Evolutionary conservation across 2,113 vertebrate genomes (phyloP).

Genomic region (Odobenus rosmarus): DNA sequence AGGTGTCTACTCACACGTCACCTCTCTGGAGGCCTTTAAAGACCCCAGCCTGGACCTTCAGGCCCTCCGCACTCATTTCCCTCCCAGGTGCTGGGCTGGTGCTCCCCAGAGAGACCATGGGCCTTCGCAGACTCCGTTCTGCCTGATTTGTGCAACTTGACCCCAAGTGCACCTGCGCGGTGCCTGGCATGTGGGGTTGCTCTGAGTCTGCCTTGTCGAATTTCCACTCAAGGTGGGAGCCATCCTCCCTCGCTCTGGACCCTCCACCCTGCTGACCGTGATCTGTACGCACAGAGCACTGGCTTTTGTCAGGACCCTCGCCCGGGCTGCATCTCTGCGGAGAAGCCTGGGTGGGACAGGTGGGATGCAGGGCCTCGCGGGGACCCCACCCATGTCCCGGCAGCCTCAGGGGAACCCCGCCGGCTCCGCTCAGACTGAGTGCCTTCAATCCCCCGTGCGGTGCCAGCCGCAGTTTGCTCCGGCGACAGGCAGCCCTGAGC

Average conservation of each 20-base stretch:
- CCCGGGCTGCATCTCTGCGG: background rate
- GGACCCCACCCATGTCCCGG: background rate
- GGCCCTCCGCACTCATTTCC: background rate
- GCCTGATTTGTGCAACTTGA: background rate
- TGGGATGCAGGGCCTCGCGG: background rate
- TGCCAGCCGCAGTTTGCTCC: background rate
- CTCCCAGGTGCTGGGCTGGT: background rate
- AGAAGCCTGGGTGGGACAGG: background rate
- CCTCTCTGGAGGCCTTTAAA: background rate
- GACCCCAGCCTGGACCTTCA: background rate
- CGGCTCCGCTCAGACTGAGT: background rate
- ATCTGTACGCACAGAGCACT: background rate
- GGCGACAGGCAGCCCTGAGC: background rate
- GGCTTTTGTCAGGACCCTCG: background rate
- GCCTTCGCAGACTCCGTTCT: background rate
- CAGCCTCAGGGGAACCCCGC: background rate
- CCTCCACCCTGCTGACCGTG: accelerated
- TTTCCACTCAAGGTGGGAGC: background rate
- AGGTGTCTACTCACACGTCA: background rate
- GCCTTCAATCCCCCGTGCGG: background rate
- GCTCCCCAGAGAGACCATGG: background rate
- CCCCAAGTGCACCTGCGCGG: background rate
- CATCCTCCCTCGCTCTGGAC: background rate
- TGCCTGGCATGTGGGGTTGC: background rate
- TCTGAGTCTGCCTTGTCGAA: background rate